Evolutionary conservation across 2,797 vertebrate species (phyloP), one percentile per base, ranked within the genome.

Genomic region (Selene dorsalis): DNA sequence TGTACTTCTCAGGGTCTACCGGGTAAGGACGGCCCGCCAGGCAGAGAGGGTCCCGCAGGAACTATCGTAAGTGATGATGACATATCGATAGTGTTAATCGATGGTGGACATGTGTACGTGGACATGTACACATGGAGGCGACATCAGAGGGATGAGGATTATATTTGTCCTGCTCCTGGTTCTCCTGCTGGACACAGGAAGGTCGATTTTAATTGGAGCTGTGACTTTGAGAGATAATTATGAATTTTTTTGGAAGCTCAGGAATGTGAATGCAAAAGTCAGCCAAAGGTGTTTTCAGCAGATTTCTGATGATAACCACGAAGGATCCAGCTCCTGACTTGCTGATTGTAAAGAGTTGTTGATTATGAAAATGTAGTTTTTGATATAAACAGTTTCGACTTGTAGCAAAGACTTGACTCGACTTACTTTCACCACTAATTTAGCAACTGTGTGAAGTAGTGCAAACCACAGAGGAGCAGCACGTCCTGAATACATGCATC

Each of bases 21-120:
- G 12, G 98, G 98, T 47, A 99, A 98, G 87, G 98, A 99, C 14
- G 98, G 98, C 18, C 93, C 96, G 2, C 94, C 94, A 4, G 98
- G 98, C 52, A 89, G 94, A 68, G 93, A 92, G 38, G 98, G 98
- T 12, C 89, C 96, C 2, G 81, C 96, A 7, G 98, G 98, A 24
- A 92, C 93, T 30, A 96, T 94, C 16, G 98, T 99, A 86, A 96
- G 95, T 94, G 11, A 18, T 20, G 5, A 8, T 63, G n/a, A 50
- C 0, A 20, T 22, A 0, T 13, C 30, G 3, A 13, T 4, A 24
- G 2, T 6, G 30, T 48, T 57, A 16, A 22, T 50, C 11, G 47
- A 45, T 24, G 47, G 9, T 2, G 17, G 17, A 0, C 18, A 11
- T 0, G 11, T 26, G 0, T 28, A 26, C 53, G 4, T 10, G 13